Base-by-base conservation (phyloP, 2,888 invertebrate genomes). In the Latrodectus hesperus region DNA sequence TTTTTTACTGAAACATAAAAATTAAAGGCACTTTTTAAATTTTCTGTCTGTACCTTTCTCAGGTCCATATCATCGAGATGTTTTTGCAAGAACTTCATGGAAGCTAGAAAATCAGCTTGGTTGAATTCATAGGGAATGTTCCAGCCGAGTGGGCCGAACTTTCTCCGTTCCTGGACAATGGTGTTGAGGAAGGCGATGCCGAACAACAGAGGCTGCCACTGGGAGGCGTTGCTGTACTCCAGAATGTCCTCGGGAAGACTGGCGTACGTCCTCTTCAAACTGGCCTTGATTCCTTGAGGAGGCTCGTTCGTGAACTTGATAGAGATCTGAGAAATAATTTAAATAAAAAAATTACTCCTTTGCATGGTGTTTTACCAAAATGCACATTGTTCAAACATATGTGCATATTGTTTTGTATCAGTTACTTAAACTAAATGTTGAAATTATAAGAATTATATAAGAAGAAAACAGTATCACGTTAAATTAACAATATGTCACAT, bases 251-350 rank as follows among this genome's bases (percentile, higher is more conserved):
- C 98, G 0, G 96, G 96, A 14, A 98, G 95, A 74, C 94, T 94
- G 93, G 97, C 97, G 91, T 98, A 99, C 0, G 98, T 98, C 92
- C 98, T 94, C 92, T 97, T 98, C 93, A 99, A 94, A 92, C 98
- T 98, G 14, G 98, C 98, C 91, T 96, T 94, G 90, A 98, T 97
- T 11, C 98, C 99, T 93, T 98, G 97, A 0, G 99, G 98, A 16
- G 98, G 98, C 93, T 99, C 99, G 92, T 98, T 98, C 1, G 99
- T 99, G 92, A 98, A 99, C 93, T 99, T 99, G 87, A 99, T 97
- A 9, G 97, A 97, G 95, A 97, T 96, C 94, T 98, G 96, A 17
- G 95, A 92, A 26, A 17, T 22, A 55, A 51, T 38, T 38, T 38
- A 38, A 38, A 38, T 38, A 6, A 6, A 38, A n/a, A 6, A 38